phyloP scores from a whole-genome alignment of 2,113 vertebrate genomes.

The Neomonachus schauinslandi region DNA sequence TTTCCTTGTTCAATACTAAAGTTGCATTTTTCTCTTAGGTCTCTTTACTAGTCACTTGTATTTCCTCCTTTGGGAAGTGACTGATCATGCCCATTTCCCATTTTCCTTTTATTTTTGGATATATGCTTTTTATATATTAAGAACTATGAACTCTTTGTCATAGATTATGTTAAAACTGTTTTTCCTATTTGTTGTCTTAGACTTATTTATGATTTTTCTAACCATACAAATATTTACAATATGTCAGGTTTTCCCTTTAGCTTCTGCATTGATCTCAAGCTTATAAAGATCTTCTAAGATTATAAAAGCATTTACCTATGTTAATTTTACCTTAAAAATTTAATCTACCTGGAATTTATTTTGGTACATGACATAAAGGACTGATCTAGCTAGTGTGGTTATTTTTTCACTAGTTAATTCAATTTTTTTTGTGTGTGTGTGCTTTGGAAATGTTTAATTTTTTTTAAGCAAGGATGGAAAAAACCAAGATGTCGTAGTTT shows the following conservation, averaged over 20 bases:
- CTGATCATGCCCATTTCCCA: neutral
- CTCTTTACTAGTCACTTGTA: neutral
- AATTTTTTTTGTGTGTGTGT: neutral
- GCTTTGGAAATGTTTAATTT: neutral
- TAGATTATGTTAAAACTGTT: neutral
- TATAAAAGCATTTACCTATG: neutral
- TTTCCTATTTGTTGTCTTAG: neutral
- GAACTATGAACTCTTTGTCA: neutral
- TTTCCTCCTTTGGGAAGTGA: neutral
- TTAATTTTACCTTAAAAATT: neutral
- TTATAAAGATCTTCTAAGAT: neutral
- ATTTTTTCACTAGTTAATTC: neutral
- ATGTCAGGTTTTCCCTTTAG: neutral
- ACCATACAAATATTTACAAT: neutral
- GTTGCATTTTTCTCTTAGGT: neutral
- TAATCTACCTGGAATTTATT: neutral
- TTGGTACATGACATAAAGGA: neutral
- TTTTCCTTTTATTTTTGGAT: conserved; percentile 7
- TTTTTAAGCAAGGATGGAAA: neutral
- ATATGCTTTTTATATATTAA: neutral
- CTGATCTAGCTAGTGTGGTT: neutral
- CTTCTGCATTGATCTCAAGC: neutral
- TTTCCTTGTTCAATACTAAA: neutral
- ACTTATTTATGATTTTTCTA: conserved; percentile 16
- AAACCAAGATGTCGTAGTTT: neutral